Conservation (phyloP, 2,797 vertebrate genomes). For the Rhinogobio ventralis region DNA sequence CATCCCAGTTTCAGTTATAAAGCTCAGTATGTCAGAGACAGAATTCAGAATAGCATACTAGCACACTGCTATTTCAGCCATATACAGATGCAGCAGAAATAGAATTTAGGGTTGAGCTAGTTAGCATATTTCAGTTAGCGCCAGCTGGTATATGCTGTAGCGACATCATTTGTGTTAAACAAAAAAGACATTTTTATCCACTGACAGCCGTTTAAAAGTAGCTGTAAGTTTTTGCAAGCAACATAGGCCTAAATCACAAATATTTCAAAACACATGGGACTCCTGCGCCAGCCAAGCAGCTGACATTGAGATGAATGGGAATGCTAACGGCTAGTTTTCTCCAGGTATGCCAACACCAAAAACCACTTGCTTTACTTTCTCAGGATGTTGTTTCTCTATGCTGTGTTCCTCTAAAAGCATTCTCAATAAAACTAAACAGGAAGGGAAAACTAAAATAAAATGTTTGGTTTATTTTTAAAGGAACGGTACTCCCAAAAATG, state of each 20-base stretch:
- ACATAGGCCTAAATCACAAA: neutral
- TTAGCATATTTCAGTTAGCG: neutral
- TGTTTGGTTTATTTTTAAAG: slow-evolving; percentile 17
- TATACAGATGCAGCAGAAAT: neutral
- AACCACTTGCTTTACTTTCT: slow-evolving; percentile 11
- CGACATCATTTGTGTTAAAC: neutral
- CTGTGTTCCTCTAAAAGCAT: neutral
- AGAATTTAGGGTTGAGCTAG: neutral
- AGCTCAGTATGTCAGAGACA: neutral
- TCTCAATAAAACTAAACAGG: slow-evolving; percentile 25
- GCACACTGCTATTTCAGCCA: neutral
- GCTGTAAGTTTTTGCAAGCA: neutral
- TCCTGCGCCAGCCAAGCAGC: neutral
- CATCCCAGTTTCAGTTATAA: neutral
- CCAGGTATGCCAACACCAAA: neutral
- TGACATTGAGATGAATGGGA: neutral
- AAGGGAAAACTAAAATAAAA: neutral
- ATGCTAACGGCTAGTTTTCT: neutral
- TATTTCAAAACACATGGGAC: neutral
- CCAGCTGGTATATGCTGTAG: neutral
- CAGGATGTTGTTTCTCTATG: slow-evolving; percentile 9
- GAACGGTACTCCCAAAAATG: neutral
- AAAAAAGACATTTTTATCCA: neutral
- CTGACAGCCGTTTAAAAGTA: neutral
- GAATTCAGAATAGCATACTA: neutral